Base-by-base conservation (phyloP, 2,888 invertebrate species). In the Pachliopta kotzebuea region DNA sequence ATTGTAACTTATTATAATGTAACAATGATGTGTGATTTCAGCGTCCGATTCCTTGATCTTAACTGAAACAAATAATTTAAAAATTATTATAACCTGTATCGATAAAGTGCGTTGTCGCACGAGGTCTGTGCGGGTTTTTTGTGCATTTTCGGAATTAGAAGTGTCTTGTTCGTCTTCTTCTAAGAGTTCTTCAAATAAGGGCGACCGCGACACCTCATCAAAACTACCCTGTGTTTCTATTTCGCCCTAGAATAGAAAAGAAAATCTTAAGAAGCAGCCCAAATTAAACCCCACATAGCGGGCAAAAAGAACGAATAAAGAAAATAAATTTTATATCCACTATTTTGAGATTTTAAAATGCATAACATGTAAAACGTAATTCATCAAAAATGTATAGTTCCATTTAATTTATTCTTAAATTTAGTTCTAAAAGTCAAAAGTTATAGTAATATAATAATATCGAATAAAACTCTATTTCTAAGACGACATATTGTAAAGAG, bases 211-310 rank as follows among this genome's bases (percentile, higher is more conserved):
- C 49, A 94, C 91, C 57, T 93, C 92, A 0, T 88, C 82, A 71
- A 93, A 94, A 0, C 79, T 88, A 3, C 94, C 94, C 70, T 93
- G 85, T 59, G 87, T 91, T 72, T 94, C 93, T 56, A 95, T 87
- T 83, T 92, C 92, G 7, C 95, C 95, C 95, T 95, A 74, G 67
- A 63, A 58, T 61, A 17, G 42, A 55, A 54, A 56, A 50, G 49
- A 11, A 2, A 37, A 37, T 37, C 9, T 8, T 37, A 11, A 14
- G n/a, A n/a, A 45, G 8, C 45, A 45, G 18, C 18, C n/a, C 2
- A 4, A 45, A 6, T 18, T n/a, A n/a, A n/a, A 18, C 18, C 4
- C 18, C 9, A 6, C 4, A 8, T 4, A 18, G 11, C 14, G 14
- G 14, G 14, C 11, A 14, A 14, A 37, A 14, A 37, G 4, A 37